Conservation (phyloP, 2,888 invertebrate genomes). For the Tiliacea aurago region DNA sequence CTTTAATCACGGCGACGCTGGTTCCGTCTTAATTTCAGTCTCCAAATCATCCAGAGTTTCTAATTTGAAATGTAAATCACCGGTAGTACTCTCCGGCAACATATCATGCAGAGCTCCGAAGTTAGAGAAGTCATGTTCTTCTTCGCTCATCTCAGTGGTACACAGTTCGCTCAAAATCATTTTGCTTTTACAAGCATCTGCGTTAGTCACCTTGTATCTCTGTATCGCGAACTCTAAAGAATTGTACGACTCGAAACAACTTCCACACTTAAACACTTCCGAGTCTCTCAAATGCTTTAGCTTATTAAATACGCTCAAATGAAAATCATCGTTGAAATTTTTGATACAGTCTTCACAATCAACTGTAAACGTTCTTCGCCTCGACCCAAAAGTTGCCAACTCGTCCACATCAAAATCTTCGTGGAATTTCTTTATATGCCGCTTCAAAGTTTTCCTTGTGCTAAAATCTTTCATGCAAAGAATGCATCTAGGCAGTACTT, state of each 20-base stretch:
- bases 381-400: conserved; percentile 75
- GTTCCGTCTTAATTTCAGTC: conserved; percentile 72
- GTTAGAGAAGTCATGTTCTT: conserved; percentile 67
- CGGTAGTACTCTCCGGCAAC: conserved; percentile 78
- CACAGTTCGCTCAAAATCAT: conserved; percentile 83
- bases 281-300: conserved; percentile 75
- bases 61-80: conserved; percentile 62
- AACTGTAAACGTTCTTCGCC: conserved; percentile 68
- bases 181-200: conserved; percentile 71
- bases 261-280: conserved; percentile 77
- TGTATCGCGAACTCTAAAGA: conserved; percentile 79
- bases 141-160: conserved; percentile 83
- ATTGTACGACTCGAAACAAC: conserved; percentile 73
- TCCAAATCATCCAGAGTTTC: conserved; percentile 62
- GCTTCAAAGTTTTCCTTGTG: conserved; percentile 80
- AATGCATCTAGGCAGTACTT: conserved; percentile 77
- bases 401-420: conserved; percentile 80
- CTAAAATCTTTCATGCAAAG: conserved; percentile 86
- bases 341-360: conserved; percentile 82
- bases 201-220: conserved; percentile 70
- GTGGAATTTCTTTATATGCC: conserved; percentile 85
- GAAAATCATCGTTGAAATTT: conserved; percentile 75
- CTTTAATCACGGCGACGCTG: conserved; percentile 57
- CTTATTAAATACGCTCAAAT: conserved; percentile 71
- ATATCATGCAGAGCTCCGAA: conserved; percentile 71